Base-by-base conservation (phyloP, 2,797 vertebrate species). In the Rhadinocentrus ornatus region DNA sequence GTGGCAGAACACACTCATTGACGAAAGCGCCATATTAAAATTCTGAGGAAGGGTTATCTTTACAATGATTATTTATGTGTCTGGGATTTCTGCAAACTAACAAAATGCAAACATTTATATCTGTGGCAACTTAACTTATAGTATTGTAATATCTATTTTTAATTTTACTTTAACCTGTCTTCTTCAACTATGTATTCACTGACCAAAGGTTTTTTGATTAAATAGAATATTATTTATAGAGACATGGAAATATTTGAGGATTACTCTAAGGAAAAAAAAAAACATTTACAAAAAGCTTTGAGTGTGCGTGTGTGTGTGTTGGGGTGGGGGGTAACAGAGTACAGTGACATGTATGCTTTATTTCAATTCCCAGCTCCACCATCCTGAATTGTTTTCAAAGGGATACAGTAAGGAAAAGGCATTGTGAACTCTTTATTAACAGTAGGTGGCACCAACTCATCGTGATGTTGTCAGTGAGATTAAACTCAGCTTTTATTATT, bases 391-490 rank as follows among this genome's bases (percentile, higher is more conserved):
- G 54, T 65, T 79, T 62, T 69, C 13, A 48, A 61, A 75, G 66
- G 62, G 46, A 56, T 10, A n/a, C 61, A 64, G 62, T 16, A 44
- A 55, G 61, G 62, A 61, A 64, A 15, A 22, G 68, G 65, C 66
- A 83, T 77, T 80, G 69, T 75, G 58, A 83, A 87, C 79, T 78
- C 83, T 78, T 70, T 82, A 88, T 88, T 90, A 93, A 93, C 94
- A 95, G 93, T 90, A 94, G 94, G 94, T 94, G 94, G 94, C 94
- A 94, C 93, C 92, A 94, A 86, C 86, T 91, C 86, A 91, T 93
- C 86, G 82, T 89, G 82, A 80, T 87, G 80, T 78, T 81, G 77
- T 84, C 59, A 46, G 11, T 26, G 50, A 71, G 70, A 68, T 78
- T 80, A 48, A 70, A 75, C 69, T 81, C 60, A 3, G 20, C 56